Base-by-base conservation (phyloP, 1,140 invertebrate genomes). In the Acromyrmex echinatior region DNA sequence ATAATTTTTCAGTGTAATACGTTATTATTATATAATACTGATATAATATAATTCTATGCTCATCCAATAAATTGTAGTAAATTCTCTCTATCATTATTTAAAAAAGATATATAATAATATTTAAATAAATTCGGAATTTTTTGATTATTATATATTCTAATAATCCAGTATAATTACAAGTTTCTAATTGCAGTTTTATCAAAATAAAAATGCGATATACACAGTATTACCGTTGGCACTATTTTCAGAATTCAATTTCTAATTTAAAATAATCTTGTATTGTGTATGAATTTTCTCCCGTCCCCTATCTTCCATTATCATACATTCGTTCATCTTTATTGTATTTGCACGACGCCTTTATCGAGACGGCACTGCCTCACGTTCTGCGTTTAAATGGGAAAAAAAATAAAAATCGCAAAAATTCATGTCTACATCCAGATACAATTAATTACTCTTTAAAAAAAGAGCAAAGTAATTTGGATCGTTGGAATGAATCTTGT, bases 321-420 rank as follows among this genome's bases (percentile, higher is more conserved):
- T n/a, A 25, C 16, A 0, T 16, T 73, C 28, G 1, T 51, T 71
- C 6, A 16, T 56, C 1, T 4, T 73, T 31, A 5, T 21, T 21
- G n/a, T 35, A 58, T n/a, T 74, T 16, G 12, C 5, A 5, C 16
- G 6, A 0, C 3, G 7, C 56, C 63, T 73, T 73, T 35, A 73
- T 74, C 31, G 53, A 74, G 53, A 74, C 16, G 31, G 18, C 53
- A 74, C 53, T 74, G 71, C 10, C 12, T 74, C 31, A 16, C 53
- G 28, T 56, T 53, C 18, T n/a, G 12, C 28, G 31, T 56, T 10
- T 16, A 10, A 39, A 35, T 7, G 2, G 2, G 58, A 21, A 58
- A 31, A 0, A 58, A 39, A 58, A 12, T 12, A 68, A 9, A 56
- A 4, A 74, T 7, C 18, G 5, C 28, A 74, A 31, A 12, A 74